Evolutionary conservation across 1,140 invertebrate species (phyloP), one percentile per base, ranked within the genome.

Genomic region (Lethocerus indicus): DNA sequence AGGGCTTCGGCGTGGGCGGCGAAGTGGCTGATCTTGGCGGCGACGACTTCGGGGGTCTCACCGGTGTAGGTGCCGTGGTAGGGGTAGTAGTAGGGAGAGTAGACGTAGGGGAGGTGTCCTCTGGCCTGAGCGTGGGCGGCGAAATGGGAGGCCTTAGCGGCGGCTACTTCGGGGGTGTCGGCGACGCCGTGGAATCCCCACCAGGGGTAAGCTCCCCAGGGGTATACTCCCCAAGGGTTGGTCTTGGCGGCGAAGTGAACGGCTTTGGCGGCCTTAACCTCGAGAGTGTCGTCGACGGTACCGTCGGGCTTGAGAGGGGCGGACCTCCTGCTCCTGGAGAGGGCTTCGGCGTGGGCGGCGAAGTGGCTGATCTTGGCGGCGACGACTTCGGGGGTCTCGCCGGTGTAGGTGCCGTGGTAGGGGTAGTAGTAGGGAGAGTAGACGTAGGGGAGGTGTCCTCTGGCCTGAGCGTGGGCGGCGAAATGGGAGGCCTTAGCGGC

Each of bases 401-500:
- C 64, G 1, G 69, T 65, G 37, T 51, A 62, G 1, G 66, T 67
- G 32, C 67, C 64, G 16, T 43, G 49, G 21, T 36, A 28, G 2
- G 73, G 50, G 14, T 25, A 16, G 42, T 28, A 27, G 42, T 28
- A 28, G 42, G 25, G 3, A 44, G 25, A 14, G 25, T 18, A 13
- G 42, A 28, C 44, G 59, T 54, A 32, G 56, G 56, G 55, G 59
- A n/a, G 37, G 44, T 43, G 48, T 53, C 52, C 27, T 2, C 18
- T 14, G 27, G 50, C 36, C 41, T 48, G 37, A 5, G 65, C 67
- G 42, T 51, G 36, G 54, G 72, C 71, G 16, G 70, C 68, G 47
- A 67, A 63, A 56, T 75, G 75, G 7, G 68, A 67, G n/a, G 71
- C 68, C 56, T 72, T 73, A 18, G 72, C 73, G 54, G 70, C 69